Evolutionary conservation across 2,888 invertebrate genomes (phyloP).

Genomic region (Colostygia pectinataria): DNA sequence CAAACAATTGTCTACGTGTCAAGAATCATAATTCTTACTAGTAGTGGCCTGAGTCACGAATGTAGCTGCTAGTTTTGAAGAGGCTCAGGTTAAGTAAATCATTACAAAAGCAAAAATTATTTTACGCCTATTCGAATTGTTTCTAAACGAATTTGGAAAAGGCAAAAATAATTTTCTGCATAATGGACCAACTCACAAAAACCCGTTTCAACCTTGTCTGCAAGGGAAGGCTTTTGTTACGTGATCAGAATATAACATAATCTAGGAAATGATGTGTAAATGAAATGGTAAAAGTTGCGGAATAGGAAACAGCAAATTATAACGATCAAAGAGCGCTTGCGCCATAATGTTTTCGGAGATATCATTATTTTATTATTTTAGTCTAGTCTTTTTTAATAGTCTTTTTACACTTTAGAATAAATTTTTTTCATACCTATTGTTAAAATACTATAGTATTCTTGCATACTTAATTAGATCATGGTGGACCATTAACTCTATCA

Average conservation of each 20-base stretch:
- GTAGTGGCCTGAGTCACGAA: too few relatives aligned
- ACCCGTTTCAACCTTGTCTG: conserved; percentile 25
- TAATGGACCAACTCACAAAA: conserved; percentile 17
- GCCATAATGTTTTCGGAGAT: too few relatives aligned
- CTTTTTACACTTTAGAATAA: too few relatives aligned
- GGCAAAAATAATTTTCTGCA: conserved; percentile 14
- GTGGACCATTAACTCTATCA: too few relatives aligned
- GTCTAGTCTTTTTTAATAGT: too few relatives aligned
- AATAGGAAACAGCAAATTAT: neutral
- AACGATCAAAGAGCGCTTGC: neutral
- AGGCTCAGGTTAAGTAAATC: too few relatives aligned
- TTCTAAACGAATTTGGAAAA: conserved; percentile 10
- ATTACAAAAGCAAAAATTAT: neutral
- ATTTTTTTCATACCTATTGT: too few relatives aligned
- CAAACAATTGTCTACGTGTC: too few relatives aligned
- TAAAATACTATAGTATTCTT: too few relatives aligned
- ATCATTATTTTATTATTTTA: too few relatives aligned
- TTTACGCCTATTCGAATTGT: conserved; percentile 6
- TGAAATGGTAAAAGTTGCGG: conserved; percentile 12
- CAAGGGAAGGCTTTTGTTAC: conserved; percentile 22
- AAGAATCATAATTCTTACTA: too few relatives aligned
- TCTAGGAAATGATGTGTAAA: conserved; percentile 14
- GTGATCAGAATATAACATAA: conserved; percentile 19
- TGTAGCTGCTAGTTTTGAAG: neutral
- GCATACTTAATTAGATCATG: too few relatives aligned